Evolutionary conservation across 2,113 vertebrate species (phyloP), one percentile per base, ranked within the genome.

Genomic region (Calidris pugnax): DNA sequence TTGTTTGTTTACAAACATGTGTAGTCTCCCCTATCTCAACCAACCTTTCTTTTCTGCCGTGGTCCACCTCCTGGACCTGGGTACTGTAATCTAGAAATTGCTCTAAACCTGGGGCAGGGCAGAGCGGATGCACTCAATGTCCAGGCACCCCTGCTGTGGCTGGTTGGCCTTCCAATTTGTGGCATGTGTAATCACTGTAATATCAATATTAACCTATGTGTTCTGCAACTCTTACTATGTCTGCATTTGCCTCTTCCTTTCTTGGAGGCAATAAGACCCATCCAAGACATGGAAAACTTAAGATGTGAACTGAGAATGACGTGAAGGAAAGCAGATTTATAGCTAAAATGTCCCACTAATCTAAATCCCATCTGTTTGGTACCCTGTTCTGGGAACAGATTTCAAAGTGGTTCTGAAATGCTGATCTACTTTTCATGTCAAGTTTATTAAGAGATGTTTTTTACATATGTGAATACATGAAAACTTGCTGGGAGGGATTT

Each of bases 401-500:
- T 96, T 95, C 92, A 89, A 89, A 89, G 89, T 15, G n/a, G 57
- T 76, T 92, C 94, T 95, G 90, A 93, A 97, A 90, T 89, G 67
- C 62, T 89, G 83, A 75, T 79, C 53, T 78, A 55, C 48, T 82
- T 66, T n/a, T 87, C 43, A 57, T 14, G 24, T 56, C 53, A 33
- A 67, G 55, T 67, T 91, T 85, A 59, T 75, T 62, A 48, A 76
- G 48, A 64, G 82, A 69, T 59, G 20, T 68, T 96, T 82, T 63
- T 28, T 90, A 62, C 62, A 26, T 79, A 78, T 60, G 35, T 78
- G 83, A 75, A 35, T 55, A 48, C 32, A 41, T 4, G 27, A 87
- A 92, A 82, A 50, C 51, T 81, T 62, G 14, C 73, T 96, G 87
- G 60, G 77, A 57, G 77, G 77, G 51, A 55, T 51, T 62, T 64